Conservation (phyloP, 2,888 invertebrate genomes). For the Caprella mutica region DNA sequence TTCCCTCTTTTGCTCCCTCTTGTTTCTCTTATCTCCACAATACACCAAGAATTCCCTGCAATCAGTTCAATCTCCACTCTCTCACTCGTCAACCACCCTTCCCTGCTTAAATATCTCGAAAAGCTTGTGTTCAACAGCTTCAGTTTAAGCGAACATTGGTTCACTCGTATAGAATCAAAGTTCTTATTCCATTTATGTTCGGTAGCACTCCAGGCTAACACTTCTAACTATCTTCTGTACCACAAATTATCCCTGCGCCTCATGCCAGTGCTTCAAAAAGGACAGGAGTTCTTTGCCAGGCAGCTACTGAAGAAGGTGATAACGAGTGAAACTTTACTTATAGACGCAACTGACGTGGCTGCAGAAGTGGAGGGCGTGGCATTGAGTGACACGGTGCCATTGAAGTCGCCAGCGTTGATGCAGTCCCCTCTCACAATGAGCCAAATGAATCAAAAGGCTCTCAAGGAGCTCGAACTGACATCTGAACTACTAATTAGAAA, state of each 20-base stretch:
- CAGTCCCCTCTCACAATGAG: slow-evolving; percentile 18
- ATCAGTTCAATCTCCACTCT: not conserved
- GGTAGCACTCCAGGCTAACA: no score
- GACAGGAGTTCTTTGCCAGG: slow-evolving; percentile 24
- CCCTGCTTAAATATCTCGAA: slow-evolving; percentile 8
- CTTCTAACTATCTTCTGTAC: slow-evolving; percentile 12
- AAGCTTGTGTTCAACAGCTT: not conserved
- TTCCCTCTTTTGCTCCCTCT: slow-evolving; percentile 21
- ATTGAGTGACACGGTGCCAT: slow-evolving; percentile 20
- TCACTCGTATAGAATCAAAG: slow-evolving; percentile 22
- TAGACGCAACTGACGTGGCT: slow-evolving; percentile 18
- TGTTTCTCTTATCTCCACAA: slow-evolving; percentile 8
- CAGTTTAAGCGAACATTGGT: slow-evolving; percentile 19
- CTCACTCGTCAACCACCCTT: slow-evolving; percentile 10
- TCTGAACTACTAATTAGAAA: slow-evolving; percentile 6
- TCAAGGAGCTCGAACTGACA: slow-evolving; percentile 8
- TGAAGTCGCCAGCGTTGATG: slow-evolving; percentile 24
- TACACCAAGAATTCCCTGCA: slow-evolving; percentile 16
- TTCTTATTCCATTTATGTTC: no score
- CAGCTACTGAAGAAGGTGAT: slow-evolving; percentile 16
- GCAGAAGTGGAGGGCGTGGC: slow-evolving; percentile 11
- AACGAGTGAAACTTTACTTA: slow-evolving; percentile 9
- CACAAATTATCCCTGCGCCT: slow-evolving; percentile 19
- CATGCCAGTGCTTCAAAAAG: slow-evolving; percentile 24
- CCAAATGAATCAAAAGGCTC: slow-evolving; percentile 15